phyloP scores from a whole-genome alignment of 2,888 invertebrate species.

The Habroteleia sp. region DNA sequence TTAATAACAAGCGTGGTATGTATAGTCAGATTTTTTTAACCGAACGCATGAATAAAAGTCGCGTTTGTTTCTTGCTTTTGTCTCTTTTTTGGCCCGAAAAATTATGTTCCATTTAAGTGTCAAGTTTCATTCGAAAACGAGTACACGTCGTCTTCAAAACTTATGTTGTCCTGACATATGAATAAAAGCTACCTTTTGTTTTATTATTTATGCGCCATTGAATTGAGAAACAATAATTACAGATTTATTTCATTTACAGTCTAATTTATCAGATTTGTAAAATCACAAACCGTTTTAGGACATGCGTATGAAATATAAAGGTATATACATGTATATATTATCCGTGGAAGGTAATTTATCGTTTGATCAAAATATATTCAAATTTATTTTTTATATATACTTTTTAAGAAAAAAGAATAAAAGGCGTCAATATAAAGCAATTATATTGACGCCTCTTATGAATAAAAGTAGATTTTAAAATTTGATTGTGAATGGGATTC shows the following conservation, averaged over 20 bases:
- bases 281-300: no score
- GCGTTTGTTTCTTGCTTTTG: constrained; percentile 9
- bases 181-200: constrained; percentile 31
- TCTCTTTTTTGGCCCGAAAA: constrained; percentile 17
- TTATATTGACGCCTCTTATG: no score
- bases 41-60: constrained; percentile 18
- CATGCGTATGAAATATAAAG: no score
- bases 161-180: constrained; percentile 12
- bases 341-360: no score
- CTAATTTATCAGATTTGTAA: no score
- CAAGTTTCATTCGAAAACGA: constrained; percentile 36
- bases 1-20: constrained; percentile 35
- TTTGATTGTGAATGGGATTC: no score
- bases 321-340: no score
- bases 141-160: constrained; percentile 28
- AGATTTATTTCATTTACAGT: background rate
- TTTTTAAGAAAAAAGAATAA: no score
- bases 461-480: no score
- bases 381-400: no score
- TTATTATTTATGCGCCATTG: constrained; percentile 39
- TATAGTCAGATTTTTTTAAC: constrained; percentile 23
- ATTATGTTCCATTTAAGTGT: constrained; percentile 33
- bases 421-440: no score
- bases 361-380: no score
- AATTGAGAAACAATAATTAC: constrained; percentile 3